Conservation (phyloP, 2,888 invertebrate genomes). For the Papilio gigon region DNA sequence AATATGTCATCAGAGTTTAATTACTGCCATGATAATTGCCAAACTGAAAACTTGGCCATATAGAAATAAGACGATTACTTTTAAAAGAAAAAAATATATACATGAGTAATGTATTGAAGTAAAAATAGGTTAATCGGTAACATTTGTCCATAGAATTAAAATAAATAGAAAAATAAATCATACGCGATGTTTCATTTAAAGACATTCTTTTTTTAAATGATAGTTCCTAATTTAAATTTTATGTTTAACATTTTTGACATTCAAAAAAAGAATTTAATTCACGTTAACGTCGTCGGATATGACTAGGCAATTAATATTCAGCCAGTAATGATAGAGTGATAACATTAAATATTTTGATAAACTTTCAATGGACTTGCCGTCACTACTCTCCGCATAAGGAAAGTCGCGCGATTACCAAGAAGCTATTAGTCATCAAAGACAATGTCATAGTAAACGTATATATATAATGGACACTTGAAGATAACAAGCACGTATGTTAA, state of each 20-base stretch:
- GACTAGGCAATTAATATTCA: background rate
- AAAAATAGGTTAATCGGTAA: background rate
- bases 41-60: background rate
- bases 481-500: background rate
- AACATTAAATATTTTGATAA: conserved; percentile 16
- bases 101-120: background rate
- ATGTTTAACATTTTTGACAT: background rate
- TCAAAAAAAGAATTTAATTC: background rate
- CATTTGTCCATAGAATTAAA: background rate
- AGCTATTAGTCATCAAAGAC: conserved; percentile 26
- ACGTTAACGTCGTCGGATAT: background rate
- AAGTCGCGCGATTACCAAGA: conserved; percentile 21
- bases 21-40: background rate
- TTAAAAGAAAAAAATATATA: no score
- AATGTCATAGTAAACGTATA: background rate
- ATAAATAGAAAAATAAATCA: background rate
- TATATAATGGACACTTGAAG: conserved; percentile 2
- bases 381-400: background rate
- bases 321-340: background rate
- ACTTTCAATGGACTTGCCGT: conserved; percentile 15
- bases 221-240: background rate
- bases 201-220: background rate
- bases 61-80: background rate
- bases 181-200: background rate
- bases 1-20: conserved; percentile 16